Percentiles rank a stretch among this genome's conserved stretches.
Conservation (phyloP, 2,797 vertebrate species). For the Trachops cirrhosus region DNA sequence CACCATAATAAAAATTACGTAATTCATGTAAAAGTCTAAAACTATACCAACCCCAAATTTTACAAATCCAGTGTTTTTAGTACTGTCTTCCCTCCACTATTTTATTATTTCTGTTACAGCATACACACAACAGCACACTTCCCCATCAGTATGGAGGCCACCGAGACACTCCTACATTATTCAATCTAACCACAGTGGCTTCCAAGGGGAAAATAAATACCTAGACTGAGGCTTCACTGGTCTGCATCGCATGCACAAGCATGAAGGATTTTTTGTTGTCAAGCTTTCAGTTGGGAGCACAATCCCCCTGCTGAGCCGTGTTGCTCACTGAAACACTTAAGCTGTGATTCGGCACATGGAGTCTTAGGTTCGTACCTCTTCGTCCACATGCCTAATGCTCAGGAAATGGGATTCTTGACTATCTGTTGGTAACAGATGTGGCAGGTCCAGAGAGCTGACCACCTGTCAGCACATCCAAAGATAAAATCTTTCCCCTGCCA, state of each 20-base stretch:
- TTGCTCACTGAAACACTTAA: constrained; percentile 56
- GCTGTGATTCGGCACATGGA: constrained; percentile 40
- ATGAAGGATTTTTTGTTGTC: constrained; percentile 65
- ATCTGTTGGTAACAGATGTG: constrained; percentile 21
- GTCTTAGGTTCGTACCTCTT: not conserved
- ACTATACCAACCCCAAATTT: not conserved
- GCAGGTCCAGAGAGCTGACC: not conserved
- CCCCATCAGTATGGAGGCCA: constrained; percentile 29
- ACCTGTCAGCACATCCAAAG: constrained; percentile 19
- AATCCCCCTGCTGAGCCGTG: constrained; percentile 50
- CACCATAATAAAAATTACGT: not conserved
- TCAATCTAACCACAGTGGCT: constrained; percentile 63
- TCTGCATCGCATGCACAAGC: constrained; percentile 48
- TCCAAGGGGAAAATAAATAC: constrained; percentile 69
- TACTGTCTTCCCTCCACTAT: not conserved
- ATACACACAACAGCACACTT: constrained; percentile 25
- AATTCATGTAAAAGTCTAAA: not conserved
- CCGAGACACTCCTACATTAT: constrained; percentile 60
- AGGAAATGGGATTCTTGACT: constrained; percentile 48
- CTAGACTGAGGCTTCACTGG: constrained; percentile 47
- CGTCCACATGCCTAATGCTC: not conserved
- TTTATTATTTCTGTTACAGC: constrained; percentile 19
- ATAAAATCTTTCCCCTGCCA: not conserved
- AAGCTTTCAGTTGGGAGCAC: constrained; percentile 58
- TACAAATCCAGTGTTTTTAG: not conserved